Evolutionary conservation across 2,888 invertebrate genomes (phyloP).

Genomic region (Gortyna flavago): DNA sequence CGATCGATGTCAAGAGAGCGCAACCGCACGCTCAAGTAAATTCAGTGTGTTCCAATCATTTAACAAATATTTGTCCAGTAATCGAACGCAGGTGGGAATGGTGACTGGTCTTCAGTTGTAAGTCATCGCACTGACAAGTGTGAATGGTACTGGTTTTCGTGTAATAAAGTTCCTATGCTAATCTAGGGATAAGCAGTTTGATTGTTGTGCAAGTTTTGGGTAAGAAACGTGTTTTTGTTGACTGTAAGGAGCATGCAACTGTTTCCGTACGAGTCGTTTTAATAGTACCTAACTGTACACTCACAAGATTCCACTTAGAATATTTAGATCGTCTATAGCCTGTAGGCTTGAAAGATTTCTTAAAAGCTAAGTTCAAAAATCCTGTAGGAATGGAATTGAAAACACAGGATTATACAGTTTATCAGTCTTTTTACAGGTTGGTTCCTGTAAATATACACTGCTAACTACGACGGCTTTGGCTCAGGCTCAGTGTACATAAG

Average conservation of each 20-base stretch:
- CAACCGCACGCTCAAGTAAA: slow-evolving; percentile 66
- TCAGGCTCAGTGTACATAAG: no score
- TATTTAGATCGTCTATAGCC: background rate
- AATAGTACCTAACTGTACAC: slow-evolving; percentile 24
- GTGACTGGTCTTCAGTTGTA: slow-evolving; percentile 44
- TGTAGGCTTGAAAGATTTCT: background rate
- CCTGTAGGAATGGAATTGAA: background rate
- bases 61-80: slow-evolving; percentile 67
- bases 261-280: slow-evolving; percentile 16
- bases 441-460: background rate
- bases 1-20: slow-evolving; percentile 64
- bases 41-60: slow-evolving; percentile 63
- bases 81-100: slow-evolving; percentile 62
- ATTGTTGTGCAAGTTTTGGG: slow-evolving; percentile 44
- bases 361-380: background rate
- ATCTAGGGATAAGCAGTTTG: slow-evolving; percentile 38
- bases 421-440: background rate
- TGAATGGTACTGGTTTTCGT: slow-evolving; percentile 44
- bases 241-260: slow-evolving; percentile 11
- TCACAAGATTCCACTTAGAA: background rate
- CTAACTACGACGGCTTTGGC: no score
- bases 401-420: background rate
- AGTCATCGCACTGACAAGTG: slow-evolving; percentile 52
- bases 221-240: slow-evolving; percentile 30
- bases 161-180: slow-evolving; percentile 51